Conservation (phyloP, 2,888 invertebrate species). For the Drosophila anomalata region DNA sequence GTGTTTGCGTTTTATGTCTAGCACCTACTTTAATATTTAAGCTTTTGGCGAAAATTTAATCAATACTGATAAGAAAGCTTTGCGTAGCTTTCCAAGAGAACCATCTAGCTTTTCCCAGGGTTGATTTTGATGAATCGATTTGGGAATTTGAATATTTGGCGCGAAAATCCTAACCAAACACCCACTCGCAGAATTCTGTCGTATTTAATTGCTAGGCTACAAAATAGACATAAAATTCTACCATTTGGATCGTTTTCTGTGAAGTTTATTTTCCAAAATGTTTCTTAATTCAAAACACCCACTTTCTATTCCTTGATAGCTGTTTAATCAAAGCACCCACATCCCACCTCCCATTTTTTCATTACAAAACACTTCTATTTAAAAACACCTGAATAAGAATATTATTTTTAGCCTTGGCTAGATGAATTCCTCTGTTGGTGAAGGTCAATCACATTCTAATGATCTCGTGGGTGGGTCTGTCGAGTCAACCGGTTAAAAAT, state of each 20-base stretch:
- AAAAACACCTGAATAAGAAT: conserved; percentile 23
- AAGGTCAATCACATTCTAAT: conserved; percentile 30
- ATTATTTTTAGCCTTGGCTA: conserved; percentile 30
- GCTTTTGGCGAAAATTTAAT: conserved; percentile 47
- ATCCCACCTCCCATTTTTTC: not conserved
- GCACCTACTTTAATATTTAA: conserved; percentile 26
- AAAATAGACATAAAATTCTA: no score
- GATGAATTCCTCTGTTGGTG: conserved; percentile 1
- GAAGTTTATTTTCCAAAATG: no score
- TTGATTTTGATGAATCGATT: conserved; percentile 37
- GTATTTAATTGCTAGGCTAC: no score
- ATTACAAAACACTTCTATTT: conserved; percentile 19
- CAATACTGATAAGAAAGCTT: conserved; percentile 56
- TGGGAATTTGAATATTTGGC: conserved; percentile 4
- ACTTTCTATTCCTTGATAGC: not conserved
- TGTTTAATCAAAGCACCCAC: not conserved
- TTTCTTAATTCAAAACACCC: not conserved
- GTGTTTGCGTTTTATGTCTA: conserved; percentile 36
- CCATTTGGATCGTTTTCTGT: no score
- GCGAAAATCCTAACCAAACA: not conserved
- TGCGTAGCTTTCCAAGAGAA: conserved; percentile 11
- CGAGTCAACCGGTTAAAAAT: conserved; percentile 21
- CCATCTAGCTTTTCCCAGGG: conserved; percentile 27
- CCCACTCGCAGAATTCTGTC: no score
- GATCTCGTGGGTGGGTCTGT: conserved; percentile 20